Evolutionary conservation across 2,113 vertebrate species (phyloP).

Genomic region (Mustelus asterias): DNA sequence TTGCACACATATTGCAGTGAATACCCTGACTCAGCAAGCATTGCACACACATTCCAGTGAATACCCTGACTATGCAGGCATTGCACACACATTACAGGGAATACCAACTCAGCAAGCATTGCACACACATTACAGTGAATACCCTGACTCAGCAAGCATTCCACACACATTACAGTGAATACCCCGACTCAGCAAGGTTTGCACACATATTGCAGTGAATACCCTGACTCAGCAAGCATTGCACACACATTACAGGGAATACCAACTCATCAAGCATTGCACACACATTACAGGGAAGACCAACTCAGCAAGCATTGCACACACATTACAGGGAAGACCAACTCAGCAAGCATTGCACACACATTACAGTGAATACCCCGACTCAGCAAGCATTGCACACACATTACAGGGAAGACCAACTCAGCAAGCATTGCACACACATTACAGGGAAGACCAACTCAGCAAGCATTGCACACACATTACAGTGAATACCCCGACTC

Average conservation of each 20-base stretch:
- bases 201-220: not conserved
- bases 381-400: no score
- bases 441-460: not conserved
- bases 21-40: not conserved
- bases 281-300: not conserved
- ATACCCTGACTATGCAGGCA: not conserved
- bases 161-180: no score
- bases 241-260: not conserved
- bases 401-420: no score
- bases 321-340: no score
- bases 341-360: no score
- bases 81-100: not conserved
- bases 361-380: no score
- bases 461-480: not conserved
- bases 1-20: not conserved
- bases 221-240: not conserved
- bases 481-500: not conserved
- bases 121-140: not conserved
- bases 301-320: not conserved
- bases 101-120: not conserved
- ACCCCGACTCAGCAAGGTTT: no score
- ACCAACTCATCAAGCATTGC: not conserved
- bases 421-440: not conserved
- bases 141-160: no score
- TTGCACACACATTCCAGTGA: not conserved